These are phyloP conservation scores for Reticulitermes speratus DNA, from an alignment of 1,140 invertebrate genomes.

Conservation along the genomic window DNA sequence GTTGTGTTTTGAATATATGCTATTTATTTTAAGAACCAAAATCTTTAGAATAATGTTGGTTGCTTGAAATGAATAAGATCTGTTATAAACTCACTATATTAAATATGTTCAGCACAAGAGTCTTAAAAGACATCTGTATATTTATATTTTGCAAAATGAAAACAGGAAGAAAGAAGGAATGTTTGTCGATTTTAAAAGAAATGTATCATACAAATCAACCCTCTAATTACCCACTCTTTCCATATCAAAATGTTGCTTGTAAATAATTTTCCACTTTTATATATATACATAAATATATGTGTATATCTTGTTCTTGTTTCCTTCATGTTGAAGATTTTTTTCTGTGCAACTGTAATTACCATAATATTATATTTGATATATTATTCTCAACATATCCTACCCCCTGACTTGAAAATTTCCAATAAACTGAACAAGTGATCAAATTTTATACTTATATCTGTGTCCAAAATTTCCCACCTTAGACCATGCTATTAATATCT, in stretches of 20 bases:
- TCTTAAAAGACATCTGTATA: conserved; percentile 28
- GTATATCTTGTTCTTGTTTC: conserved; percentile 34
- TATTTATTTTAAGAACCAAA: conserved; percentile 22
- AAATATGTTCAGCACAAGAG: conserved; percentile 8
- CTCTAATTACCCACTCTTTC: conserved; percentile 25
- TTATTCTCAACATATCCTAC: conserved; percentile 35
- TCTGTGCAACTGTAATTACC: conserved; percentile 28
- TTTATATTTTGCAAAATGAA: conserved; percentile 33
- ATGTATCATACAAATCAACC: conserved; percentile 15
- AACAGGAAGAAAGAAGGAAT: conserved; percentile 2
- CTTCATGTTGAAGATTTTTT: conserved; percentile 32
- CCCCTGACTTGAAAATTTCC: conserved; percentile 20
- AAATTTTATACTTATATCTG: neutral
- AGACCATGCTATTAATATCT: too few species aligned
- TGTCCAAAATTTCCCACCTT: too few species aligned
- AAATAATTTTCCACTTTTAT: conserved; percentile 36
- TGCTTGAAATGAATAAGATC: conserved; percentile 22
- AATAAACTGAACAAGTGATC: conserved; percentile 21
- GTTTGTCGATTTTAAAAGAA: conserved; percentile 22
- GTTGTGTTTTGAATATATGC: conserved; percentile 8
- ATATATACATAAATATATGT: conserved; percentile 35
- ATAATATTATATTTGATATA: conserved; percentile 32
- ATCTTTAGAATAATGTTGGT: conserved; percentile 21
- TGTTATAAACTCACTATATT: conserved; percentile 30
- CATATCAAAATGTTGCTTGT: conserved; percentile 35